Evolutionary conservation across 2,888 invertebrate species (phyloP), one percentile per base, ranked within the genome.

Genomic region (Meghimatium bilineatum): DNA sequence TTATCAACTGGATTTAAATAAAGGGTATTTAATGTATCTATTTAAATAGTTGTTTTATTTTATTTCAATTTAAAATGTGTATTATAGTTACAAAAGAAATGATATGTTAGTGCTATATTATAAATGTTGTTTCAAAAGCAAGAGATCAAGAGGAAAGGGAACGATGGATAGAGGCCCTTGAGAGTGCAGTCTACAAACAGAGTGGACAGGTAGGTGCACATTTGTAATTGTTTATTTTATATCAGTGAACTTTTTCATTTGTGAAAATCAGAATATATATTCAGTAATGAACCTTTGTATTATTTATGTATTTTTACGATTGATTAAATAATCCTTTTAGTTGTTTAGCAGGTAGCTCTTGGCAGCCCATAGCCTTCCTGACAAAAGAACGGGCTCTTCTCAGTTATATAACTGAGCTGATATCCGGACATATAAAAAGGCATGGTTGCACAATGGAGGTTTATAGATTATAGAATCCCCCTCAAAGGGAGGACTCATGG

Each of bases 141-240:
- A 95, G 97, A 89, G 98, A 99, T 94, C 96, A 96, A 26, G 97
- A 97, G 82, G 99, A 99, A 93, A 95, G 99, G 80, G 99, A 99
- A 93, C 96, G 96, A 89, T 99, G 99, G 99, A 97, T 99, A 84
- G 96, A 97, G 67, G 97, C 97, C 69, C 94, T 99, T 86, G 99
- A 99, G 94, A 97, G 97, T 93, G 97, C 98, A 12, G 85, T 86
- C 20, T 84, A 66, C 32, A 49, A 84, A 20, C 49, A 44, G 8
- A 52, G 75, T 66, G 83, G 79, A 20, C 79, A 77, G 78, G 83
- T 83, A 20, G n/a, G 72, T 75, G 20, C 29, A 38, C 32, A 44
- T 67, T 80, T 52, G 36, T 29, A 29, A 23, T 26, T n/a, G 20
- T 38, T 1, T 78, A 6, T 78, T 34, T 34, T 34, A 34, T 26